phyloP scores from a whole-genome alignment of 2,113 vertebrate genomes.

The Stomatorhinus ivindoensis region DNA sequence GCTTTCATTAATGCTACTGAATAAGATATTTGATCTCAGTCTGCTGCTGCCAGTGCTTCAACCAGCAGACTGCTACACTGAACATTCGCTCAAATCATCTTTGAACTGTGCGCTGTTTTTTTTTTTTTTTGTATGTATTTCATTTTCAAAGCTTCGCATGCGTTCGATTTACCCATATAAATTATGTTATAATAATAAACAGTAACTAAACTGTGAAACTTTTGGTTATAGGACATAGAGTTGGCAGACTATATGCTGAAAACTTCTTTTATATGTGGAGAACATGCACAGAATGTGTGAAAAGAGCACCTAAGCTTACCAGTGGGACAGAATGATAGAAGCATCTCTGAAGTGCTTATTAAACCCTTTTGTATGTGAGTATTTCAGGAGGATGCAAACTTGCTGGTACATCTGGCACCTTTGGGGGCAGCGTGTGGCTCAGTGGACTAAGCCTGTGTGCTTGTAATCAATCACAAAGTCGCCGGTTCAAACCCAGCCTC shows the following conservation, averaged over 20 bases:
- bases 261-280: neutral
- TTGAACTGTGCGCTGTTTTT: neutral
- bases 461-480: no score
- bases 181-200: neutral
- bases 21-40: neutral
- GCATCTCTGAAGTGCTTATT: neutral
- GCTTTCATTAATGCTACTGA: neutral
- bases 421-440: no score
- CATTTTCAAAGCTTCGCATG: neutral
- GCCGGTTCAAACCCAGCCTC: no score
- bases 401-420: neutral
- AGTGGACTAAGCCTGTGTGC: no score
- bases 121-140: neutral
- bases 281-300: neutral
- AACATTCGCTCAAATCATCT: neutral
- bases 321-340: neutral
- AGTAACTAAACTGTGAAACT: neutral
- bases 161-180: neutral
- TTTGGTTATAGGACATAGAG: neutral
- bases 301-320: neutral
- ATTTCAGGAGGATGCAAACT: neutral
- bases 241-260: neutral
- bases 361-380: neutral
- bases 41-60: neutral
- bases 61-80: neutral